Conservation (phyloP, 1,140 invertebrate species). For the Sesamia nonagrioides region DNA sequence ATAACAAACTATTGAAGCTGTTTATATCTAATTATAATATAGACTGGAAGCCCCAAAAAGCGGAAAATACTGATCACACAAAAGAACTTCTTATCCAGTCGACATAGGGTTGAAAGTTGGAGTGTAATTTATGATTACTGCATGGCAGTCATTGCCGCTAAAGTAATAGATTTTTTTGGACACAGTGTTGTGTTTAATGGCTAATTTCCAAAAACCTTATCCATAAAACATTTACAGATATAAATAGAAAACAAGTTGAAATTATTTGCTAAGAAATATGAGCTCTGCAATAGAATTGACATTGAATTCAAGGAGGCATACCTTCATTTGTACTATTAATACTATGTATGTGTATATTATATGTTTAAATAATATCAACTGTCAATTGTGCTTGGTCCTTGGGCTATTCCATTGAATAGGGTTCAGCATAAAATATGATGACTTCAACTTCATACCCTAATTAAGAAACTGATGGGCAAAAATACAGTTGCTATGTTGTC, state of each 20-base stretch:
- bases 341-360: no score
- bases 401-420: no score
- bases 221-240: background rate
- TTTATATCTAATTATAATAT: background rate
- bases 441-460: no score
- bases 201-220: no score
- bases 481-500: no score
- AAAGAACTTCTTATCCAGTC: background rate
- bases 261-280: background rate
- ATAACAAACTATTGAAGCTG: background rate
- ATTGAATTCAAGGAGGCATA: background rate
- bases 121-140: background rate
- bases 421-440: no score
- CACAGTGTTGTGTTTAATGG: no score
- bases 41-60: conserved; percentile 1
- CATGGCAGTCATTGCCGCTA: no score
- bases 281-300: background rate
- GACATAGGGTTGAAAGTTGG: background rate
- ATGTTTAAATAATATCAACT: no score
- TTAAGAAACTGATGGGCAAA: no score
- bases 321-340: background rate
- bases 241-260: background rate
- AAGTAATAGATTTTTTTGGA: no score
- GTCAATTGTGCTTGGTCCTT: no score
- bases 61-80: background rate